Evolutionary conservation across 2,888 invertebrate genomes (phyloP).

Genomic region (Agonopterix heracliana): DNA sequence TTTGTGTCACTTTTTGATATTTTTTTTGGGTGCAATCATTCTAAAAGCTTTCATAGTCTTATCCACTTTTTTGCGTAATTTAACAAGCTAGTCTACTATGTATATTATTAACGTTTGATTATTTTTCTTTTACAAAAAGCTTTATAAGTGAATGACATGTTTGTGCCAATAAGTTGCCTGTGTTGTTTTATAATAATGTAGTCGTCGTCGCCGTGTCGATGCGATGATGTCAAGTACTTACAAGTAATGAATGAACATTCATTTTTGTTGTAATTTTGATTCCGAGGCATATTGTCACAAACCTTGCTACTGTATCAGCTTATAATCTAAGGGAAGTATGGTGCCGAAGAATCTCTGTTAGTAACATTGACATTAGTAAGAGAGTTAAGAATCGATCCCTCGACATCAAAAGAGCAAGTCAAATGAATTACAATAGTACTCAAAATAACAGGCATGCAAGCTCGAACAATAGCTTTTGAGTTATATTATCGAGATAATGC

Average conservation of each 20-base stretch:
- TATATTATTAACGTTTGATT: too few species aligned
- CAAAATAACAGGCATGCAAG: slow-evolving; percentile 23
- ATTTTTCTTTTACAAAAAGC: slow-evolving; percentile 19
- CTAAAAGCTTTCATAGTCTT: too few species aligned
- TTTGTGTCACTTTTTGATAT: too few species aligned
- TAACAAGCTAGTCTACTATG: too few species aligned
- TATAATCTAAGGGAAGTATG: slow-evolving; percentile 28
- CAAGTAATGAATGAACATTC: neutral
- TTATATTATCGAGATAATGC: slow-evolving; percentile 1
- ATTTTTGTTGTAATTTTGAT: neutral
- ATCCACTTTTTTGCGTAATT: too few species aligned
- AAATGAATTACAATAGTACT: slow-evolving; percentile 66
- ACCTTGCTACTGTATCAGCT: slow-evolving; percentile 8
- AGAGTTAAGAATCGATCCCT: slow-evolving; percentile 41
- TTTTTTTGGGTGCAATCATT: too few species aligned
- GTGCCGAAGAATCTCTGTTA: slow-evolving; percentile 57
- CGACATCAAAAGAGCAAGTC: slow-evolving; percentile 68
- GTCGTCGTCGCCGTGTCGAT: neutral
- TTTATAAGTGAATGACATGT: slow-evolving; percentile 22
- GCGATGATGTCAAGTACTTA: neutral
- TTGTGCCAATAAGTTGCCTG: slow-evolving; percentile 39
- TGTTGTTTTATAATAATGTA: neutral
- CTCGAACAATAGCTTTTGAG: slow-evolving; percentile 45
- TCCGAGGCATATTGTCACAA: slow-evolving; percentile 28
- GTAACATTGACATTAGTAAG: slow-evolving; percentile 39